These are phyloP conservation scores for Graptemys geographica DNA, from an alignment of 2,797 vertebrate species.

Conservation along the genomic window DNA sequence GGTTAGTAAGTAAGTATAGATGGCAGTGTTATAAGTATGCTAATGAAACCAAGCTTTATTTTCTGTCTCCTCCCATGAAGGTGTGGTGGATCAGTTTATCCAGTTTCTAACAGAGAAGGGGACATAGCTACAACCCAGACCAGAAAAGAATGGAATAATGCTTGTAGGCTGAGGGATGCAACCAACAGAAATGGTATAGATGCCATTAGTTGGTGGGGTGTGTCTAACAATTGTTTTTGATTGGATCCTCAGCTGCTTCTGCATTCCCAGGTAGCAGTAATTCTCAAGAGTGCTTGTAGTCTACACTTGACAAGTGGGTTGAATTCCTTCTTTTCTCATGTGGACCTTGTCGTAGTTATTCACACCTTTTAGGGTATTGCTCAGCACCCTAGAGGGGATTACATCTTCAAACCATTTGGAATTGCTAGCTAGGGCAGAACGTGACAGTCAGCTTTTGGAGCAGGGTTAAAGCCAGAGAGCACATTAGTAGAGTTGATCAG, in stretches of 20 bases:
- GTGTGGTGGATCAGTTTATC: constrained; percentile 57
- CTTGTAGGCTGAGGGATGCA: constrained; percentile 9
- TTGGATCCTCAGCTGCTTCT: not conserved
- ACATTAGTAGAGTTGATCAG: not conserved
- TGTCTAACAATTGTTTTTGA: not conserved
- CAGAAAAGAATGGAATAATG: constrained; percentile 41
- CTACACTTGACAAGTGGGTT: not conserved
- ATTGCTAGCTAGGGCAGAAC: not conserved
- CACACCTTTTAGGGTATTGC: not conserved
- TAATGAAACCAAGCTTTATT: constrained; percentile 71
- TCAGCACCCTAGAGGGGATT: not conserved
- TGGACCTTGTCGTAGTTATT: not conserved
- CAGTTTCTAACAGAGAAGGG: constrained; percentile 61
- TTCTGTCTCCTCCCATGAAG: constrained; percentile 31
- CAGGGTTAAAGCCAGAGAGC: not conserved
- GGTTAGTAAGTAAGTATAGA: constrained; percentile 60
- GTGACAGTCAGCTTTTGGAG: not conserved
- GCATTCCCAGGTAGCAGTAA: not conserved
- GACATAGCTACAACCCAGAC: not conserved
- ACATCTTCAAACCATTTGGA: not conserved
- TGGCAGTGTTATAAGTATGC: constrained; percentile 64
- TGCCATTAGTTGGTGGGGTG: not conserved
- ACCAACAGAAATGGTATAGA: not conserved
- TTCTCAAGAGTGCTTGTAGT: not conserved
- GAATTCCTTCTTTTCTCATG: not conserved